A percentile compares a stretch with the other conserved stretches of the same genome.
Conservation (phyloP, 1,140 invertebrate species). For the Rhopalosiphum maidis region DNA sequence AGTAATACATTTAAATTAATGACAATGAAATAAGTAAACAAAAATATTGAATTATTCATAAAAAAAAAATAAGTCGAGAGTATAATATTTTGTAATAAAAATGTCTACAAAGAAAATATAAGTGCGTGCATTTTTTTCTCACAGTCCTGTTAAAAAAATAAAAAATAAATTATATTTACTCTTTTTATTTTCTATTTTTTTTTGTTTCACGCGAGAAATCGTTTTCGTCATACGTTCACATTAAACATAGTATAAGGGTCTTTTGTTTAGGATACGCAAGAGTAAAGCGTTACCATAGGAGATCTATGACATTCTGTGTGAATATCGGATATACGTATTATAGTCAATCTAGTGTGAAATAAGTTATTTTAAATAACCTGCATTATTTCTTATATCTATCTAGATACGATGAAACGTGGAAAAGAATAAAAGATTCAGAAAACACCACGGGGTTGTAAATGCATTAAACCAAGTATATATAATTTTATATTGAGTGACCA, state of each 20-base stretch:
- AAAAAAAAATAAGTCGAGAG: background rate
- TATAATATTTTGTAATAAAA: constrained; percentile 16
- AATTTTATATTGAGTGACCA: background rate
- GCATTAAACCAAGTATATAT: background rate
- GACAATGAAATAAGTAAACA: background rate
- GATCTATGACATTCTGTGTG: background rate
- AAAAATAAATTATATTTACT: constrained; percentile 4
- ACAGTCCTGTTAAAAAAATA: background rate
- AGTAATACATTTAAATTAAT: background rate
- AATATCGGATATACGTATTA: background rate
- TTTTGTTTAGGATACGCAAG: background rate
- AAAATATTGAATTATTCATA: background rate
- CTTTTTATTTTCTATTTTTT: background rate
- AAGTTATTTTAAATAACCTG: too few species aligned
- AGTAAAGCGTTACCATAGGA: background rate
- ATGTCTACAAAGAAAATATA: background rate
- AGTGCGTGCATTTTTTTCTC: background rate
- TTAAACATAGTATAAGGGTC: background rate
- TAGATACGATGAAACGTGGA: background rate
- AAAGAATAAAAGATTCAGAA: background rate
- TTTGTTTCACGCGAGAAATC: background rate
- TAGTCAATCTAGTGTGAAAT: background rate
- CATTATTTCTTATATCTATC: background rate
- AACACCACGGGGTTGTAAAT: background rate
- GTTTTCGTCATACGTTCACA: constrained; percentile 10